Evolutionary conservation across 2,113 vertebrate genomes (phyloP), one percentile per base, ranked within the genome.

Genomic region (Heliornis fulica): DNA sequence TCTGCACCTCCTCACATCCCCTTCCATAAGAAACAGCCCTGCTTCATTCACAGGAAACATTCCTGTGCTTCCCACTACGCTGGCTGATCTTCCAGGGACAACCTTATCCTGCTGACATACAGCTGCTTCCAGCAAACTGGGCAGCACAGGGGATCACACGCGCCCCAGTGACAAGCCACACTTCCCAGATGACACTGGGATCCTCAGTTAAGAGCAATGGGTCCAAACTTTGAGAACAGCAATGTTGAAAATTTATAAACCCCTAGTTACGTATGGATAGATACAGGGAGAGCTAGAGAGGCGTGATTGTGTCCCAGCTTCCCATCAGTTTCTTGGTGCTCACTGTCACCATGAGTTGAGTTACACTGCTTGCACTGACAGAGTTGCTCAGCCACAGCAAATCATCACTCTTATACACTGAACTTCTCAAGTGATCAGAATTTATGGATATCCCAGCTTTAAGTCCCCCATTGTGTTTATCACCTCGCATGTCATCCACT

Each of bases 291-390:
- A 60, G 15, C 53, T 34, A 17, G 1, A 34, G 9, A 50, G 14
- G 29, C 21, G 11, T 5, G 19, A 8, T 6, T 23, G 21, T 17
- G n/a, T n/a, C 50, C 7, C 5, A 59, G 46, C 17, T 38, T 84
- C 31, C 60, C 45, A 54, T 20, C 40, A 7, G n/a, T 65, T 83
- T 23, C 79, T 48, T 13, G 32, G 66, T 9, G 2, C 60, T 40
- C 16, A 5, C 78, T 21, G 45, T 29, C 59, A 54, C 45, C 36
- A 79, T 31, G 50, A 29, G n/a, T 32, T 9, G 23, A 71, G 34
- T 12, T 48, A 13, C 11, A 5, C 32, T 23, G 7, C 60, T n/a
- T 13, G 28, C 8, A 11, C 34, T 14, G 12, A n/a, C 2, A 0
- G n/a, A 32, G n/a, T 50, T 48, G 48, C n/a, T 57, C 56, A 46